Conservation (phyloP, 2,113 vertebrate genomes). For the Epinephelus moara region DNA sequence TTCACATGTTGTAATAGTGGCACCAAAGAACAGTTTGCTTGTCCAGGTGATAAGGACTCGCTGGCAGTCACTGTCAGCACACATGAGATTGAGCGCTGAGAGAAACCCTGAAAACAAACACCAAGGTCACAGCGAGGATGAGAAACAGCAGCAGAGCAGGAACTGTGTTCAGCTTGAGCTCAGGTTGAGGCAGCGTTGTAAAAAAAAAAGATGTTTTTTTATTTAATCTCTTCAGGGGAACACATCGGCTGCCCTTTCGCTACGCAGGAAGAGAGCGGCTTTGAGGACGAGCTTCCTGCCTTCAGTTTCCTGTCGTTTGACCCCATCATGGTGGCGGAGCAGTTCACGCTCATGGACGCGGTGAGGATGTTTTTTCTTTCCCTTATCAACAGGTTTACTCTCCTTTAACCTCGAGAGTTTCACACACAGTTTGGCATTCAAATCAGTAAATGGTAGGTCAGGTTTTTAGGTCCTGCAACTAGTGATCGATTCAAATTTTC, state of each 20-base stretch:
- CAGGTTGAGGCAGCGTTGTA: not conserved
- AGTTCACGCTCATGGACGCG: slow-evolving; percentile 98
- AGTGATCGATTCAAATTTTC: too few species aligned
- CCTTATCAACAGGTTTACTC: not conserved
- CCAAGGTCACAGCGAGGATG: not conserved
- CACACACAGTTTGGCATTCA: not conserved
- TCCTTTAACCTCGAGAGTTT: not conserved
- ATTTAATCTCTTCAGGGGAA: slow-evolving; percentile 73
- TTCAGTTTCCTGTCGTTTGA: slow-evolving; percentile 91
- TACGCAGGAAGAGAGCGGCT: slow-evolving; percentile 89
- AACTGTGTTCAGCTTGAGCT: not conserved
- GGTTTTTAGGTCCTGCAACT: not conserved
- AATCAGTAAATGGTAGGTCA: not conserved
- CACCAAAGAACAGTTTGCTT: not conserved
- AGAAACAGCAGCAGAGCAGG: slow-evolving; percentile 14
- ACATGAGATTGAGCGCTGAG: not conserved
- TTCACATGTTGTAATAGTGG: not conserved
- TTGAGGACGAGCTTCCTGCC: slow-evolving; percentile 86
- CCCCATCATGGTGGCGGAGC: slow-evolving; percentile 95
- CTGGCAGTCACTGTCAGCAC: not conserved
- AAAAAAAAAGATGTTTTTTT: not conserved
- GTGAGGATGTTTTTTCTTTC: slow-evolving; percentile 82
- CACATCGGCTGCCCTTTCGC: slow-evolving; percentile 87
- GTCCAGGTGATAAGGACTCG: not conserved
- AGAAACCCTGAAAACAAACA: not conserved